Percentiles rank a stretch among this genome's conserved stretches.
Evolutionary conservation across 2,113 vertebrate species (phyloP).

Genomic region (Xiphorhynchus elegans): DNA sequence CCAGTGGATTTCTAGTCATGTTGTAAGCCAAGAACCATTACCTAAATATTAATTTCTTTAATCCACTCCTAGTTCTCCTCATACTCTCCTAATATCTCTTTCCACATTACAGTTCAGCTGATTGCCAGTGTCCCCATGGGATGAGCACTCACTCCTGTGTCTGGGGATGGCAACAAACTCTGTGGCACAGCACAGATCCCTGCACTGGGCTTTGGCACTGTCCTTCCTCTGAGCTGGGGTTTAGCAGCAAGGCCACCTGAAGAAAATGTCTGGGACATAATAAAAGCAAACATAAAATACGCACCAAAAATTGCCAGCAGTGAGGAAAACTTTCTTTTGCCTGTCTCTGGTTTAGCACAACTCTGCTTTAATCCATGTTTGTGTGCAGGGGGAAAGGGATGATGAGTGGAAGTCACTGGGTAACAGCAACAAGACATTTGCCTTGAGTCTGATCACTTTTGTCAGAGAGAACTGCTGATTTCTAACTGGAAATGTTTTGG

Average conservation of each 20-base stretch:
- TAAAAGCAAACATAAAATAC: background rate
- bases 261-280: background rate
- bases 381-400: background rate
- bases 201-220: background rate
- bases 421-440: background rate
- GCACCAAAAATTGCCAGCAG: background rate
- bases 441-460: rapidly evolving
- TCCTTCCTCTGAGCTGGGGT: background rate
- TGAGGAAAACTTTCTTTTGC: background rate
- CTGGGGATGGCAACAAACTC: background rate
- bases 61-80: background rate
- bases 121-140: background rate
- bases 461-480: background rate
- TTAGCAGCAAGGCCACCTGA: background rate
- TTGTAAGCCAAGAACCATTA: background rate
- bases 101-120: rapidly evolving
- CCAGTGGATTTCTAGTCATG: background rate
- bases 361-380: background rate
- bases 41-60: background rate
- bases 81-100: background rate
- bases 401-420: background rate
- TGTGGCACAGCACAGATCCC: too few species aligned
- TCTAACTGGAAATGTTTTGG: background rate
- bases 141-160: background rate
- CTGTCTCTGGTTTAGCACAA: background rate